phyloP scores from a whole-genome alignment of 2,888 invertebrate species.

The Luffia ferchaultella region DNA sequence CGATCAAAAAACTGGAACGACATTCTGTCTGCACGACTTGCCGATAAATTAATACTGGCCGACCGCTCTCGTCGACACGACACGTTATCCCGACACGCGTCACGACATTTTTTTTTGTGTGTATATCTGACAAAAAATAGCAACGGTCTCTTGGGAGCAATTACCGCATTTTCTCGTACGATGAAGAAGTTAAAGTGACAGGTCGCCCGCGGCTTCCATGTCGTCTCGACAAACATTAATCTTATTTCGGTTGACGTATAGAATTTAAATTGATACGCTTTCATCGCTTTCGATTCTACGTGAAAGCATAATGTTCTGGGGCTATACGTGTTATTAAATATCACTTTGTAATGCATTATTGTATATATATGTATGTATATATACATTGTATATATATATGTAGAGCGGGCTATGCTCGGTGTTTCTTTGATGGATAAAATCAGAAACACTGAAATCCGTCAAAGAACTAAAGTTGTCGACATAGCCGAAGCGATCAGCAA shows the following conservation, averaged over 20 bases:
- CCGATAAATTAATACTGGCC: slow-evolving; percentile 52
- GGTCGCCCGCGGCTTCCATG: neutral
- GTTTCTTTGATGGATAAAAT: too few species aligned
- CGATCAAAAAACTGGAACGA: slow-evolving; percentile 51
- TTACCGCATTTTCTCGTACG: neutral
- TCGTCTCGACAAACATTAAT: neutral
- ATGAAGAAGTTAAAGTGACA: neutral
- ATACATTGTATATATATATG: too few species aligned
- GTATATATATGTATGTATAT: too few species aligned
- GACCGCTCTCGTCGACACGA: slow-evolving; percentile 35
- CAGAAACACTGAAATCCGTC: too few species aligned
- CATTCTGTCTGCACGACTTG: slow-evolving; percentile 57
- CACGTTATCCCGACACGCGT: slow-evolving; percentile 32
- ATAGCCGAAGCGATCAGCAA: too few species aligned
- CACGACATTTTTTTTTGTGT: slow-evolving; percentile 2
- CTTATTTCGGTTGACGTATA: neutral
- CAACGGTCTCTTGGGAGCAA: neutral
- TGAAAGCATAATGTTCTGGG: neutral
- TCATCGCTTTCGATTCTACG: neutral
- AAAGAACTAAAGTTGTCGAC: too few species aligned
- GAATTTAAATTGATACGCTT: neutral
- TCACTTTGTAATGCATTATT: too few species aligned
- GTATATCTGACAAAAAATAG: neutral
- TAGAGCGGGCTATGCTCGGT: too few species aligned
- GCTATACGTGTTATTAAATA: too few species aligned